These are phyloP conservation scores for Chascanopsetta lugubris DNA, from an alignment of 2,113 vertebrate species.

Conservation along the genomic window DNA sequence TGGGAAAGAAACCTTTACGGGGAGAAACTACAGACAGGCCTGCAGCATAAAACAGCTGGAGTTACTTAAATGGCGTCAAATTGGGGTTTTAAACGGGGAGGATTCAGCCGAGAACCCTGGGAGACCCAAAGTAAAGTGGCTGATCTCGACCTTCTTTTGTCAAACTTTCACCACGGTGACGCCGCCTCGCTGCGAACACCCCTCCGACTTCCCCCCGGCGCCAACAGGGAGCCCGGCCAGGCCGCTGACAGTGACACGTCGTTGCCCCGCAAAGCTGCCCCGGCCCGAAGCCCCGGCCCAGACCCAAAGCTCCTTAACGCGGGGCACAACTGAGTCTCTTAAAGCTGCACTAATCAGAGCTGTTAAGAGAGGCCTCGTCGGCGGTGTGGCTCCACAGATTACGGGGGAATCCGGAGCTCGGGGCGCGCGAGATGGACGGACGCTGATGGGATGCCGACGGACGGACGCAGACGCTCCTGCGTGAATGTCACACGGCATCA, in stretches of 20 bases:
- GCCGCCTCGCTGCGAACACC: background rate
- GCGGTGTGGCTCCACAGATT: slow-evolving; percentile 51
- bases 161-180: background rate
- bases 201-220: slow-evolving; percentile 23
- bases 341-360: slow-evolving; percentile 76
- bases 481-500: slow-evolving; percentile 15
- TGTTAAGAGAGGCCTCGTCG: slow-evolving; percentile 55
- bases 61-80: too few relatives aligned
- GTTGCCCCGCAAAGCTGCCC: slow-evolving; percentile 54
- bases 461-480: background rate
- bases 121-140: too few relatives aligned
- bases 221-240: slow-evolving; percentile 40
- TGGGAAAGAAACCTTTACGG: too few relatives aligned
- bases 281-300: slow-evolving; percentile 31
- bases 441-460: background rate
- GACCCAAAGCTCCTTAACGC: slow-evolving; percentile 75
- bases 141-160: background rate
- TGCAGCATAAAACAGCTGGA: background rate
- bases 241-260: slow-evolving; percentile 57
- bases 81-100: too few relatives aligned
- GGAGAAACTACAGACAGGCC: too few relatives aligned
- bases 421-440: background rate
- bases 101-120: too few relatives aligned
- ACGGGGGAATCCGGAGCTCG: slow-evolving; percentile 28
- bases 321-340: slow-evolving; percentile 63